Percentiles rank a stretch among this genome's conserved stretches.
These are phyloP conservation scores for Petrocephalus zakoni DNA, from an alignment of 2,113 vertebrate species.

Conservation along the genomic window DNA sequence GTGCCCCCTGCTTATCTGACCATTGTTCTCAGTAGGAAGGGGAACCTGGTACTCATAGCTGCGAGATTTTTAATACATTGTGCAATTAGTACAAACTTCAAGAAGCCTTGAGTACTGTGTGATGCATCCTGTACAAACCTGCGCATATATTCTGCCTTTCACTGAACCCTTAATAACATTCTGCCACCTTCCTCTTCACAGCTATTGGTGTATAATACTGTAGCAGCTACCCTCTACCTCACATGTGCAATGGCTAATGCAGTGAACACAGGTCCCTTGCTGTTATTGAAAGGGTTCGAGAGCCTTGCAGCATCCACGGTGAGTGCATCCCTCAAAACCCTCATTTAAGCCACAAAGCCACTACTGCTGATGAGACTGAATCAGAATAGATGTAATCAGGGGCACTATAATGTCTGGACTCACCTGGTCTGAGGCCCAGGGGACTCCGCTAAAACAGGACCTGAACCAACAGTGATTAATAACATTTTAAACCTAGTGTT, in stretches of 20 bases:
- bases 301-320: slow-evolving; percentile 71
- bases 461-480: not conserved
- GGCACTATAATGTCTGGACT: not conserved
- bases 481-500: not conserved
- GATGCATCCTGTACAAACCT: not conserved
- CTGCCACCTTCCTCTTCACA: slow-evolving; percentile 37
- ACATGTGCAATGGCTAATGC: slow-evolving; percentile 73
- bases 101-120: not conserved
- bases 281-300: slow-evolving; percentile 32
- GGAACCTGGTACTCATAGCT: not conserved
- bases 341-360: not conserved
- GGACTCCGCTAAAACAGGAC: not conserved
- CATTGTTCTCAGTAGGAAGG: not conserved
- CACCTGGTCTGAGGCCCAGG: not conserved
- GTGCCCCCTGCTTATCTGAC: not conserved
- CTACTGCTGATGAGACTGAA: too few species aligned
- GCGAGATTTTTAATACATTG: not conserved
- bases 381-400: too few species aligned
- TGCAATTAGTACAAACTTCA: not conserved
- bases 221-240: slow-evolving; percentile 68
- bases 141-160: not conserved
- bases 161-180: not conserved
- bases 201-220: slow-evolving; percentile 67
- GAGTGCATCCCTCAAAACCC: slow-evolving; percentile 45
- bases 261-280: slow-evolving; percentile 34